Base-by-base conservation (phyloP, 64 coral and sea anemone species). In the Montipora sp. region DNA sequence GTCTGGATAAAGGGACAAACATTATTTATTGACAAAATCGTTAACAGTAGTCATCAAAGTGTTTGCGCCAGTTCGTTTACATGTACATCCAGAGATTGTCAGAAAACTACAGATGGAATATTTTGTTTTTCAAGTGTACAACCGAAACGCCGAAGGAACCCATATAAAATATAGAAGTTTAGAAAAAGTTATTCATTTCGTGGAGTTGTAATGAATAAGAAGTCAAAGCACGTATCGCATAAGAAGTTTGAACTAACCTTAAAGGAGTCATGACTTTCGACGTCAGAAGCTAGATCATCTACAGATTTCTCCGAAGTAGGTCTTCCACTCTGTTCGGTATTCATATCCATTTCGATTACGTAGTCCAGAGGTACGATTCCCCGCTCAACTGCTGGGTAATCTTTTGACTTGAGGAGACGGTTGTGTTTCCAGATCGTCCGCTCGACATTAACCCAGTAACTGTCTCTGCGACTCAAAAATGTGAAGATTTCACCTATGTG, bases 401-500 rank as follows among this genome's bases (percentile, higher is more conserved):
- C 83, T 76, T 90, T 65, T 6, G 94, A 94, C 84, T 80, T 79
- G 24, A 97, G 87, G 21, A 97, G 73, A 16, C 89, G 81, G 59
- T 89, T 86, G 58, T 97, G 88, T 73, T 92, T 97, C 80, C 92
- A 91, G n/a, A 97, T 65, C 59, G 85, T 94, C 87, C 95, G 79
- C 77, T 97, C 95, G 22, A 97, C 95, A 84, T 94, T 94, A 48
- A 93, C 83, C 95, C 95, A 97, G 19, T 97, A 79, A 59, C 87
- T 94, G 90, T 97, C 95, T 22, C 95, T 89, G 47, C 83, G 57
- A 89, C 93, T 84, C 63, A 97, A 74, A 94, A 97, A 94, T 73
- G 92, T 97, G 89, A 97, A 97, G 63, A 84, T 71, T 59, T 97
- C 95, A 87, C 95, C 95, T 97, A 97, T 86, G 20, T 94, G 92